Evolutionary conservation across 37 sponge, comb jelly and placozoan species (phyloP), one percentile per base, ranked within the genome.

Genomic region (Petrosia ficiformis): DNA sequence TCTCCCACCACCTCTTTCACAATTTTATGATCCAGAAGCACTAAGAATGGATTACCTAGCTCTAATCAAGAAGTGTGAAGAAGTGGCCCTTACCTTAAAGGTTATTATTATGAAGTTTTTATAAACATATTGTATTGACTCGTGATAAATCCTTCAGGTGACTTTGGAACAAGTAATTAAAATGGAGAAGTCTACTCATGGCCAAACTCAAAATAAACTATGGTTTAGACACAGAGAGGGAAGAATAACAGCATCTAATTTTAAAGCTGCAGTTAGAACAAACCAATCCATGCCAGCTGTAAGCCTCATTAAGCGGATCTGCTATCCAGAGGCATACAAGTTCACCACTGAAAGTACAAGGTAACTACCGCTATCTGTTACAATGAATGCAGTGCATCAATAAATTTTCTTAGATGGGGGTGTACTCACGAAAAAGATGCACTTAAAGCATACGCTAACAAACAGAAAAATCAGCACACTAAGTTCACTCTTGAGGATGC

Each of bases 301-400:
- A 64, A 64, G 66, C 66, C 32, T 64, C 28, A 64, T 64, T 11
- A 64, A 64, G 21, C 10, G 21, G 21, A 8, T 64, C 10, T 64
- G 66, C 21, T 64, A 64, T 28, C 66, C 66, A 25, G 66, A 64
- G n/a, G 66, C 32, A 14, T 64, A 22, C 21, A 64, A 64, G 66
- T 64, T 64, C n/a, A 11, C 66, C 14, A 64, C 19, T 30, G 28
- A 21, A 64, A 10, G 28, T 25, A 64, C 66, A 21, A 69, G 37
- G 70, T 69, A 35, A 39, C 41, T 69, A 2, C 29, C 6, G 4
- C 24, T n/a, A n/a, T n/a, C n/a, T n/a, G 36, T 10, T 28, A 16
- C 10, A 64, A 28, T 64, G n/a, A 8, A 22, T 8, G 66, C 11
- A 8, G 11, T 14, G 8, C 66, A 64, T 64, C 32, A 64, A 64